A percentile compares a stretch with the other conserved stretches of the same genome.
These are phyloP conservation scores for Aphidius colemani DNA, from an alignment of 2,888 invertebrate species.

Conservation along the genomic window DNA sequence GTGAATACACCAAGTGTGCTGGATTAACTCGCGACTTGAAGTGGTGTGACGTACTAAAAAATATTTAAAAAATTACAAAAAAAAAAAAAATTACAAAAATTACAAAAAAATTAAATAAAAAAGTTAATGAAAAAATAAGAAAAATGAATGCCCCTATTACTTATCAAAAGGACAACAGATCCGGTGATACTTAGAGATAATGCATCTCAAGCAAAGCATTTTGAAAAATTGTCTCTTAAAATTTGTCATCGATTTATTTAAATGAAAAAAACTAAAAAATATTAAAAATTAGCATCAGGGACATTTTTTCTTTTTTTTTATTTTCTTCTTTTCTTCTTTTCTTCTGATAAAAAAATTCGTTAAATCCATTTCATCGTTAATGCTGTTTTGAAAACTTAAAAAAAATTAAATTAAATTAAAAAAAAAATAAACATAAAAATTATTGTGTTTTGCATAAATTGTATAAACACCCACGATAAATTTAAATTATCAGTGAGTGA, in stretches of 20 bases:
- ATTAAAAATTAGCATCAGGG: conserved; percentile 17
- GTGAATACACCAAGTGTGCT: conserved; percentile 75
- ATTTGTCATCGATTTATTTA: conserved; percentile 1
- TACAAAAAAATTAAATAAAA: conserved; percentile 55
- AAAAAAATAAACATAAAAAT: conserved; percentile 40
- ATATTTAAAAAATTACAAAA: conserved; percentile 53
- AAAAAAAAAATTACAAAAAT: conserved; percentile 65
- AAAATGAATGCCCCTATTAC: conserved; percentile 28
- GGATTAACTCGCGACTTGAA: conserved; percentile 68
- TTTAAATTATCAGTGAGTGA: conserved; percentile 29
- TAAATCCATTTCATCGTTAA: conserved; percentile 17
- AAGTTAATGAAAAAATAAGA: conserved; percentile 25
- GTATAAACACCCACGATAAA: conserved; percentile 30
- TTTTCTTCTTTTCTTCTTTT: conserved; percentile 2
- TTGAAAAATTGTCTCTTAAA: too few relatives aligned
- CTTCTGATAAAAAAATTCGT: neutral
- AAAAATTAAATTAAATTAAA: neutral
- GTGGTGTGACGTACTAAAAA: conserved; percentile 67
- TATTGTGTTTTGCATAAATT: conserved; percentile 31
- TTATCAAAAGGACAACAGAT: conserved; percentile 22
- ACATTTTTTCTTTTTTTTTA: conserved; percentile 11
- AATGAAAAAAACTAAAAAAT: neutral
- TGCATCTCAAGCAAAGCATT: too few relatives aligned
- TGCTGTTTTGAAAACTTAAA: conserved; percentile 18
- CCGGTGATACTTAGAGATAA: conserved; percentile 13